phyloP scores from a whole-genome alignment of 2,797 vertebrate genomes.

The Macropodus opercularis region DNA sequence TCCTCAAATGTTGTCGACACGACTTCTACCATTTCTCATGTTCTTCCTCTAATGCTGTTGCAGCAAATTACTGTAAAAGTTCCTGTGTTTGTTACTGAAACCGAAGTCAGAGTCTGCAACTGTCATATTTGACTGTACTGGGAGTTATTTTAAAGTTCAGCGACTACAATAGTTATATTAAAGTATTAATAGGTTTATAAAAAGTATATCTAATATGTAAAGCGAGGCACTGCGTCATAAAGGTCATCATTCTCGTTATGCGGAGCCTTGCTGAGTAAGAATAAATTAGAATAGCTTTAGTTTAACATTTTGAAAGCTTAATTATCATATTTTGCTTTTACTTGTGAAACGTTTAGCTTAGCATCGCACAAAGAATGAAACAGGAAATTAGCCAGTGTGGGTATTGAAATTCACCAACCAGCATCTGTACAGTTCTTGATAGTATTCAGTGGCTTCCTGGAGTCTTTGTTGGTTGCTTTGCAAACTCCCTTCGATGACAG shows the following conservation, averaged over 20 bases:
- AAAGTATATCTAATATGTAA: background rate
- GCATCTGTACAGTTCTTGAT: background rate
- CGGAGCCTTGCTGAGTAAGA: no score
- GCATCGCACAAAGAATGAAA: background rate
- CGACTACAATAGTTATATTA: background rate
- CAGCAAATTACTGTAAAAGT: background rate
- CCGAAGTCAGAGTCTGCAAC: background rate
- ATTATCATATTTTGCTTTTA: background rate
- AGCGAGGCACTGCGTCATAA: background rate
- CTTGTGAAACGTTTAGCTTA: background rate
- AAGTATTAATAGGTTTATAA: background rate
- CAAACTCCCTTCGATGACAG: background rate
- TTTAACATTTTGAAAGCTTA: background rate
- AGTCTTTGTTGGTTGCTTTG: background rate
- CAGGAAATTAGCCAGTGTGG: background rate
- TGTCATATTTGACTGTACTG: background rate
- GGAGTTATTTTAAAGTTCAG: background rate
- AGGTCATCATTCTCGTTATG: background rate
- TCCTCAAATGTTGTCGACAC: background rate
- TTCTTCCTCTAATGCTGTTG: background rate
- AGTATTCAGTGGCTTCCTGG: constrained; percentile 1
- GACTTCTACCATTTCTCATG: background rate
- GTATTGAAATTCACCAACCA: background rate
- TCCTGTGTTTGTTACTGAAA: background rate
- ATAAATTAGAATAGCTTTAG: no score